phyloP scores from a whole-genome alignment of 1,140 invertebrate genomes.

The Drosophila saltans region DNA sequence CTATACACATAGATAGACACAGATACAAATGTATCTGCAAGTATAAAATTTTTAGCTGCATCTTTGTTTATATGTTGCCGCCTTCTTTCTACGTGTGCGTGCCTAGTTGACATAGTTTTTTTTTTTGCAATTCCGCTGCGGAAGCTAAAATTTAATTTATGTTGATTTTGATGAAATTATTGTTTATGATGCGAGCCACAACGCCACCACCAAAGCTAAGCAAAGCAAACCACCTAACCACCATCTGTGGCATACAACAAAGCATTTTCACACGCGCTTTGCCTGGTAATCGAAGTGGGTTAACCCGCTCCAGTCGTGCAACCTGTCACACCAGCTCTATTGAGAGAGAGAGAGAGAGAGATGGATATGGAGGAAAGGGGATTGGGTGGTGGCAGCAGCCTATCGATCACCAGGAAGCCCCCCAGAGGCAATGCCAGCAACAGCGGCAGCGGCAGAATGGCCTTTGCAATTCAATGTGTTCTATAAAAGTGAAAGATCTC shows the following conservation, averaged over 20 bases:
- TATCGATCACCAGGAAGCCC: slow-evolving; percentile 5
- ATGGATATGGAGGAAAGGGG: not conserved
- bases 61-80: slow-evolving; percentile 9
- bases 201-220: not conserved
- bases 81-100: slow-evolving; percentile 32
- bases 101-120: slow-evolving; percentile 55
- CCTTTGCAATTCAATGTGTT: slow-evolving; percentile 24
- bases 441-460: not conserved
- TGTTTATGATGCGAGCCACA: slow-evolving; percentile 49
- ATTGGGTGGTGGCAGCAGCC: not conserved
- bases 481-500: slow-evolving; percentile 72
- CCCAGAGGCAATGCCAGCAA: not conserved
- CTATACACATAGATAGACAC: not conserved
- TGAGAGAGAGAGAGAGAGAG: not conserved
- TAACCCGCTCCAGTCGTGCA: slow-evolving; percentile 79
- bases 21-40: slow-evolving; percentile 33
- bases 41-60: slow-evolving; percentile 18
- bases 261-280: slow-evolving; percentile 71
- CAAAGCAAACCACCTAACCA: slow-evolving; percentile 6
- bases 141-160: slow-evolving; percentile 65
- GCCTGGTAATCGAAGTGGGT: slow-evolving; percentile 74
- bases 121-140: slow-evolving; percentile 42
- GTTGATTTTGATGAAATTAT: slow-evolving; percentile 69
- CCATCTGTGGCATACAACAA: slow-evolving; percentile 24
- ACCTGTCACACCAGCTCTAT: slow-evolving; percentile 68